phyloP scores from a whole-genome alignment of 2,888 invertebrate genomes.

The Metalampra italica region DNA sequence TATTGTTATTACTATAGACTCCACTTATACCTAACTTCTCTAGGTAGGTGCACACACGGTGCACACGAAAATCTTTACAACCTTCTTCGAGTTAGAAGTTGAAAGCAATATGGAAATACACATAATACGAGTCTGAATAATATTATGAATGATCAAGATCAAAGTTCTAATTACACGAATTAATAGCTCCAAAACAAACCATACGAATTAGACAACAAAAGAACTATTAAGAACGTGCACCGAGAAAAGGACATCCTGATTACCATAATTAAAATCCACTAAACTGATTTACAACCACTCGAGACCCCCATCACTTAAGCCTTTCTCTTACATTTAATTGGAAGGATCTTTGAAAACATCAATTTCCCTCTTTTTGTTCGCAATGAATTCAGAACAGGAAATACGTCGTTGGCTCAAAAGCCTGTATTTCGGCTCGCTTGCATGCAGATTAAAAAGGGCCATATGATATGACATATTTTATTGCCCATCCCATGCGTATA shows the following conservation, averaged over 20 bases:
- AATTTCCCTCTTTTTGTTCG: conserved; percentile 56
- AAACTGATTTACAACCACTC: conserved; percentile 49
- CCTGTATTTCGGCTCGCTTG: conserved; percentile 63
- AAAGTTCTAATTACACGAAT: too few species aligned
- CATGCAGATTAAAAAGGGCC: conserved; percentile 47
- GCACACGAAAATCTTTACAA: too few species aligned
- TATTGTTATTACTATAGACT: too few species aligned
- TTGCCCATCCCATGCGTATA: conserved; percentile 50
- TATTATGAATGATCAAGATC: neutral
- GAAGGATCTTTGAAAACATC: conserved; percentile 52
- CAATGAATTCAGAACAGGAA: conserved; percentile 59
- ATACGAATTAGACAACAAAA: conserved; percentile 39
- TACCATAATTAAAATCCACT: conserved; percentile 48
- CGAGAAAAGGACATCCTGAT: conserved; percentile 44
- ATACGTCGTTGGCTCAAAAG: conserved; percentile 56
- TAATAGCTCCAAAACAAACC: too few species aligned
- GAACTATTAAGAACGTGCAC: conserved; percentile 18
- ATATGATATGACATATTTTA: conserved; percentile 75
- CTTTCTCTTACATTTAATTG: conserved; percentile 62
- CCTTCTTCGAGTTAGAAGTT: too few species aligned
- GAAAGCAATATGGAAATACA: too few species aligned
- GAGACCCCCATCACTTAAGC: conserved; percentile 62
- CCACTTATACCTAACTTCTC: too few species aligned
- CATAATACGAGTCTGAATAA: too few species aligned
- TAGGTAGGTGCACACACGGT: too few species aligned